These are phyloP conservation scores for Agrilus biguttatus DNA, from an alignment of 2,888 invertebrate genomes.

Conservation along the genomic window DNA sequence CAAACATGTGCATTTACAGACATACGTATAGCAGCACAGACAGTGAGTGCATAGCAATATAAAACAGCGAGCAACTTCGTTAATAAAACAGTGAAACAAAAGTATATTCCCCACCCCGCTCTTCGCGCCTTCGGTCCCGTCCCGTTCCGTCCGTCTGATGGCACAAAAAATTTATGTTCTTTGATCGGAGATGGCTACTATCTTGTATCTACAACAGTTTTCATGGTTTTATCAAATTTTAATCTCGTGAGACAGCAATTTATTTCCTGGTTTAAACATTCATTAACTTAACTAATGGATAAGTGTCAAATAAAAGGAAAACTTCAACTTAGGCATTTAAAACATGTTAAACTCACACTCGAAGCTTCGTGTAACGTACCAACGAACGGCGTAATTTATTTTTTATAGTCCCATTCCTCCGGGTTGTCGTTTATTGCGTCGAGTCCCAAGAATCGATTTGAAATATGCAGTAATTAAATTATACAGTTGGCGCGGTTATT, in stretches of 20 bases:
- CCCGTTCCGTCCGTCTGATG: too few species aligned
- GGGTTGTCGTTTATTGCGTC: background rate
- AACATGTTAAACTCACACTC: slow-evolving; percentile 18
- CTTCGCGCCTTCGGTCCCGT: too few species aligned
- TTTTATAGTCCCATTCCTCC: slow-evolving; percentile 5
- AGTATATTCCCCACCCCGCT: too few species aligned
- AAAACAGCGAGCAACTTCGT: too few species aligned
- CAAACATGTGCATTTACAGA: too few species aligned
- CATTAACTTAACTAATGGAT: slow-evolving; percentile 19
- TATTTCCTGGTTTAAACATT: slow-evolving; percentile 15
- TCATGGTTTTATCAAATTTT: slow-evolving; percentile 26
- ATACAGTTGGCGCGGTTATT: too few species aligned
- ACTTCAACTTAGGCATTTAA: slow-evolving; percentile 13
- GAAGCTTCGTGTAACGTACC: slow-evolving; percentile 3
- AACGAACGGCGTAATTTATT: slow-evolving; percentile 9
- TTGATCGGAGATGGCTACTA: slow-evolving; percentile 26
- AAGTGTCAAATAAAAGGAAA: slow-evolving; percentile 16
- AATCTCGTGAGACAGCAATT: slow-evolving; percentile 17
- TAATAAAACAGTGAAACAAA: too few species aligned
- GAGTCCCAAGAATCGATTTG: too few species aligned
- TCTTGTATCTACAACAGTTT: slow-evolving; percentile 29
- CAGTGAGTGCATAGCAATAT: too few species aligned
- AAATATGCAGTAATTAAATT: too few species aligned
- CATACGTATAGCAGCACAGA: too few species aligned
- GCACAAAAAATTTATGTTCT: slow-evolving; percentile 15